Base-by-base conservation (phyloP, 1,140 invertebrate genomes). In the Eumaeus atala region DNA sequence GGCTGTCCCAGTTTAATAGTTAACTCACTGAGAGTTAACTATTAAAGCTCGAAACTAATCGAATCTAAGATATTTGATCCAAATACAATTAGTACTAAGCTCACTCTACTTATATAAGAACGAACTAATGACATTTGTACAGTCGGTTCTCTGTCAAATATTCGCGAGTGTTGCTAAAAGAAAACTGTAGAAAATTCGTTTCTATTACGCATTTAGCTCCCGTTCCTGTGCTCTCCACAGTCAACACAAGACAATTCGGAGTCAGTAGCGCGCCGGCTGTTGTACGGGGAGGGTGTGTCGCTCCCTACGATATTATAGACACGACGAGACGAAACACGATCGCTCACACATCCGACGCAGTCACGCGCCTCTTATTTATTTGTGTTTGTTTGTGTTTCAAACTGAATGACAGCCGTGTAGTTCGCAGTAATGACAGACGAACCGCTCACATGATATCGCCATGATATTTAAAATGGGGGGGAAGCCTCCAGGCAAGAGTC, bases 401-500 rank as follows among this genome's bases (percentile, higher is more conserved):
- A 28, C 42, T 17, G 28, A 36, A 50, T 34, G 21, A 40, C 36
- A 38, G 53, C 16, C 36, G n/a, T n/a, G n/a, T n/a, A n/a, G n/a
- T 9, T 3, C 38, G 38, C 9, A 16, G 9, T 44, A 52, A 58
- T 57, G 50, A 56, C 49, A 44, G 42, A 21, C 40, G 38, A 12
- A 34, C 28, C 49, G 40, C 63, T 40, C 56, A 60, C 61, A 65
- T 74, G 68, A 77, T 51, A 65, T 34, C 16, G 49, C 63, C 47
- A 86, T 86, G 83, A 81, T 86, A 60, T 66, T 84, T 33, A 86
- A 86, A 66, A 74, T 79, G 67, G 79, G 79, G 54, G 74, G 70
- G 40, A 84, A 86, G 59, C 77, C 80, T 53, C 61, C 71, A 64
- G 73, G 64, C 62, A 72, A 64, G 61, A 77, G 57, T 56, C 73